These are phyloP conservation scores for Drosophila tristis DNA, from an alignment of 1,140 invertebrate species.

Conservation along the genomic window DNA sequence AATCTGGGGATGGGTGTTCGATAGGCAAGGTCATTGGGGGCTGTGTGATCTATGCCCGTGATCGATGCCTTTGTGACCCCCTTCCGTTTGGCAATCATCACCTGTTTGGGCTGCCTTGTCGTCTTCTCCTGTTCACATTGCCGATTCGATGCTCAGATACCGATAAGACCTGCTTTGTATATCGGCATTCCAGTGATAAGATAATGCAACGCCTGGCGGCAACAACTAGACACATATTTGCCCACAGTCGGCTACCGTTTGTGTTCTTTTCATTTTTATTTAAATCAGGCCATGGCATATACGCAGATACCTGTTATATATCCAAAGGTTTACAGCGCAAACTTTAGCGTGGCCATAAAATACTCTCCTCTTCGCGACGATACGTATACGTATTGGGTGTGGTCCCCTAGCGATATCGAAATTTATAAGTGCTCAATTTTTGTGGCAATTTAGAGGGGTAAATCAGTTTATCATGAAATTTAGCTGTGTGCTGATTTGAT, in stretches of 20 bases:
- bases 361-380: constrained; percentile 9
- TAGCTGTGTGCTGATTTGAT: constrained; percentile 17
- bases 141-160: constrained; percentile 38
- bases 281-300: constrained; percentile 22
- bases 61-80: neutral
- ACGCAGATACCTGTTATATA: neutral
- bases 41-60: neutral
- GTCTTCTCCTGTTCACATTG: constrained; percentile 13
- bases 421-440: constrained; percentile 1
- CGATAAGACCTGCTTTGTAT: constrained; percentile 60
- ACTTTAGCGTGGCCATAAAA: constrained; percentile 12
- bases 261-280: constrained; percentile 37
- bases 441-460: constrained; percentile 4
- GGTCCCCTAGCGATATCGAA: constrained; percentile 13
- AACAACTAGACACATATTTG: constrained; percentile 38
- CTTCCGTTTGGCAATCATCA: constrained; percentile 50
- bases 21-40: constrained; percentile 45
- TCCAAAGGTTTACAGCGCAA: neutral
- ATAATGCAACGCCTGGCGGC: constrained; percentile 36
- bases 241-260: constrained; percentile 46
- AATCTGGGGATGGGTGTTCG: constrained; percentile 8
- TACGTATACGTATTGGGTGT: constrained; percentile 18
- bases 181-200: constrained; percentile 70
- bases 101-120: constrained; percentile 54
- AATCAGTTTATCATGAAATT: constrained; percentile 32